These are phyloP conservation scores for Caenorhabditis auriculariae DNA, from an alignment of 2,888 invertebrate species.

Conservation along the genomic window DNA sequence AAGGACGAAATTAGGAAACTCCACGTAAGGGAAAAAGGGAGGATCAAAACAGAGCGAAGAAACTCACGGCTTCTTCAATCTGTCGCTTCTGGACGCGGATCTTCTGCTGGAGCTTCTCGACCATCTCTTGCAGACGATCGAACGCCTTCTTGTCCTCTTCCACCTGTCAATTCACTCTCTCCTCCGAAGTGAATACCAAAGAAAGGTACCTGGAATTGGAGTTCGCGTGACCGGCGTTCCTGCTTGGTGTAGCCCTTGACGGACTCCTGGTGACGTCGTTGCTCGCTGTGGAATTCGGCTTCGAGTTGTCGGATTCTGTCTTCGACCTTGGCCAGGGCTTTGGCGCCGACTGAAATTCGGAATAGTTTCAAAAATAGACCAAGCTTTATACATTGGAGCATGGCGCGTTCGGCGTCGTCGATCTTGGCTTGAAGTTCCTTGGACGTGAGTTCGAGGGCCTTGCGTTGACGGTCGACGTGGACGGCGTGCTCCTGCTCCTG, in stretches of 20 bases:
- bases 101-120: constrained; percentile 68
- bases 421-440: constrained; percentile 95
- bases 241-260: constrained; percentile 68
- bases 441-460: constrained; percentile 93
- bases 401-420: constrained; percentile 81
- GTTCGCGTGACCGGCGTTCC: constrained; percentile 68
- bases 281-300: constrained; percentile 91
- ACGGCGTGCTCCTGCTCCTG: constrained; percentile 87
- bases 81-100: constrained; percentile 67
- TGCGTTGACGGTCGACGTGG: constrained; percentile 88
- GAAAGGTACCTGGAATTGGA: constrained; percentile 62
- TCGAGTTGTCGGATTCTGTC: constrained; percentile 82
- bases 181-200: neutral
- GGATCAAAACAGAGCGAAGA: neutral
- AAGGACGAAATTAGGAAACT: neutral
- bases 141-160: constrained; percentile 69
- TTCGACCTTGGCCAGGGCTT: constrained; percentile 96
- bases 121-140: constrained; percentile 66
- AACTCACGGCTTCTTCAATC: constrained; percentile 68
- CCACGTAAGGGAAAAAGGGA: neutral
- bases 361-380: too few relatives aligned
- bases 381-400: constrained; percentile 80
- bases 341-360: constrained; percentile 81
- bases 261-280: constrained; percentile 81
- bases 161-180: constrained; percentile 33